Base-by-base conservation (phyloP, 2,113 vertebrate species). In the Noctilio leporinus region DNA sequence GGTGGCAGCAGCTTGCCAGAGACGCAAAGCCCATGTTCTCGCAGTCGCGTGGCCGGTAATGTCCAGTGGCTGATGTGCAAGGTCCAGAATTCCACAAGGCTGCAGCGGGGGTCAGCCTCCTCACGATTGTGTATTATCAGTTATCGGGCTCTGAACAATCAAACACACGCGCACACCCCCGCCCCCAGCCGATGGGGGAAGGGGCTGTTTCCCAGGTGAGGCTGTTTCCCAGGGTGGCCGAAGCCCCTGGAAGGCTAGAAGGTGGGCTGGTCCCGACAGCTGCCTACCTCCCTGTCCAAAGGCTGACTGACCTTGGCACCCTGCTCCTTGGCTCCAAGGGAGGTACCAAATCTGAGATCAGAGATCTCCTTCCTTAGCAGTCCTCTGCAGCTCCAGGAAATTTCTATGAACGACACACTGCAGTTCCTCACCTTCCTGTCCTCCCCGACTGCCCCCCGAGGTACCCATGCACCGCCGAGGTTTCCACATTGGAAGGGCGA, bases 201-300 rank as follows among this genome's bases (percentile, higher is more conserved):
- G 53, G 30, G 40, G n/a, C n/a, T 33, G 38, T 82, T 55, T 76
- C 40, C 67, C 45, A 33, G 65, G 53, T 24, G 35, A 96, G 92
- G 89, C 75, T 76, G 78, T 75, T n/a, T n/a, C n/a, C n/a, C n/a
- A n/a, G n/a, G n/a, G n/a, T n/a, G n/a, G n/a, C n/a, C n/a, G 59
- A 94, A 93, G 33, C 83, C 49, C 38, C 11, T 24, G 35, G 57
- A 43, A 92, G 76, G 49, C 87, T 84, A 57, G 65, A 93, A 49
- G 81, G 49, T 85, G 16, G 72, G n/a, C 72, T 51, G 53, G 53
- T 45, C 59, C 89, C n/a, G n/a, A 10, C 15, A 12, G 92, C 90
- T 72, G 90, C 92, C 95, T 86, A 20, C 64, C 67, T 96, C 81
- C 96, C 67, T 93, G 55, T 92, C 53, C 90, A 87, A 72, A 95